Evolutionary conservation across 2,113 vertebrate genomes (phyloP), one percentile per base, ranked within the genome.

Genomic region (Dipodomys ordii): DNA sequence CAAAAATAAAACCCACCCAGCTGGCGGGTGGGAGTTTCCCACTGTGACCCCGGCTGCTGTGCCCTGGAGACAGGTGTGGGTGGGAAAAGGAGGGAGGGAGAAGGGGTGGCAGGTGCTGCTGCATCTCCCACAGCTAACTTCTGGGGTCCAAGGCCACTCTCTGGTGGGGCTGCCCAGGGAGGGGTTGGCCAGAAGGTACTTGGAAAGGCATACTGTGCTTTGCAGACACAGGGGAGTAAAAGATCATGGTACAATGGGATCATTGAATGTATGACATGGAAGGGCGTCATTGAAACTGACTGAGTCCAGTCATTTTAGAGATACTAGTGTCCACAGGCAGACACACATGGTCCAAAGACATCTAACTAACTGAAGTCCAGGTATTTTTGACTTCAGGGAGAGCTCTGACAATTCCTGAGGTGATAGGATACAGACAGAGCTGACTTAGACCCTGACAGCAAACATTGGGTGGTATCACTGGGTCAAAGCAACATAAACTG

Each of bases 1-100:
- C 80, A 77, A 84, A 95, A 91, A 95, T 95, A 96, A 97, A 96
- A 93, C 90, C 90, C 83, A 49, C 90, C 90, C 94, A 96, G 94
- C 95, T 96, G 96, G 95, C 85, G 77, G 72, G 90, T 95, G 65
- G 94, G 94, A 88, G 95, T 93, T 95, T 92, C 94, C 96, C 32
- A 79, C 95, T 96, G 93, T 94, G 96, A 96, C 94, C 90, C 65
- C 18, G 82, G 95, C 95, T 95, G 94, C 73, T 7, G 19, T 79
- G 82, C 80, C 81, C 65, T 22, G 7, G 91, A 85, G 95, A 95
- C 95, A 96, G 97, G 90, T 96, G 95, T 93, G 87, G 53, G 67
- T 12, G 53, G 86, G 76, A 73, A 71, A 46, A 15, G 10, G 13
- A 13, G 0, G 53, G 7, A 10, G 35, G 44, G 8, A n/a, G 67